A percentile compares a stretch with the other conserved stretches of the same genome.
Conservation (phyloP, 2,888 invertebrate species). For the Seira sanloemensis region DNA sequence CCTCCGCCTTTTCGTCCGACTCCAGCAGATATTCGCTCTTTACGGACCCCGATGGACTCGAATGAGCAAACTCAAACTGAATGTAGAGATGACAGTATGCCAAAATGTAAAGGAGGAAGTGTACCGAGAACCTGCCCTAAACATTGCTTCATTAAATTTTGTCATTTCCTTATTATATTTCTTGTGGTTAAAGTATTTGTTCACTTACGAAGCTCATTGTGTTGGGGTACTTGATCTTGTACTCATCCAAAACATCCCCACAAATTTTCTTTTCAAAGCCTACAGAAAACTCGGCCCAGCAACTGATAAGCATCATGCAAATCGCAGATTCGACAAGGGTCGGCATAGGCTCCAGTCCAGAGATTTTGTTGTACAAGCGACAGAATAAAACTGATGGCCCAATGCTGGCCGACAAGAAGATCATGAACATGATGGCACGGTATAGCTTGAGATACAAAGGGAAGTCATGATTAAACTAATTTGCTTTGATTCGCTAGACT, state of each 20-base stretch:
- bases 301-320: conserved; percentile 42
- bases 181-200: background rate
- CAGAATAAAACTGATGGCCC: conserved; percentile 37
- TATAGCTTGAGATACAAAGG: conserved; percentile 20
- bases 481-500: too few relatives aligned
- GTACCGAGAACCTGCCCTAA: conserved; percentile 41
- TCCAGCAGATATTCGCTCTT: background rate
- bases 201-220: conserved; percentile 47
- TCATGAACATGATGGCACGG: conserved; percentile 38
- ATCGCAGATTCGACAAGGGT: conserved; percentile 37
- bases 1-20: background rate
- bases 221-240: conserved; percentile 23
- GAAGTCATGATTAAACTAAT: background rate
- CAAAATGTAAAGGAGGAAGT: conserved; percentile 12
- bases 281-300: conserved; percentile 50
- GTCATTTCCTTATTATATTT: background rate
- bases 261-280: conserved; percentile 23
- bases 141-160: background rate
- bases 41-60: background rate
- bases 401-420: conserved; percentile 40
- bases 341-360: conserved; percentile 28
- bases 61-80: conserved; percentile 30
- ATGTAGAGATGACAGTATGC: conserved; percentile 33
- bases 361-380: conserved; percentile 22
- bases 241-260: conserved; percentile 14